Percentiles rank a stretch among this genome's conserved stretches.
Conservation (phyloP, 2,888 invertebrate genomes). For the Allacma fusca region DNA sequence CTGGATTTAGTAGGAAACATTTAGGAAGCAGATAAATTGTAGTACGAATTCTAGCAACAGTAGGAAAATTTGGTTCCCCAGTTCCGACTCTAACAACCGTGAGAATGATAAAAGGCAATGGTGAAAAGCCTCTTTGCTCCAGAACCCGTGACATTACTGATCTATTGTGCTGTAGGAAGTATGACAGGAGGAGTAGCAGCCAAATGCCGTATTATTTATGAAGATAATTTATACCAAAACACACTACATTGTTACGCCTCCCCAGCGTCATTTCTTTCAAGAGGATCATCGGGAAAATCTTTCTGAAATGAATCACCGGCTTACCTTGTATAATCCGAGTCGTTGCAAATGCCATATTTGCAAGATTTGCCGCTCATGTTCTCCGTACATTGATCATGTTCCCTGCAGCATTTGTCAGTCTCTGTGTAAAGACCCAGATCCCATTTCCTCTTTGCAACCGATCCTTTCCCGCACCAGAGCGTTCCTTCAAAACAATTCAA, state of each 20-base stretch:
- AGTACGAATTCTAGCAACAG: too few species aligned
- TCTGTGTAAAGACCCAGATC: slow-evolving; percentile 72
- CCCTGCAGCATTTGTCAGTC: slow-evolving; percentile 77
- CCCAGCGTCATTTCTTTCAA: background rate
- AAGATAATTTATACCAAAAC: slow-evolving; percentile 1
- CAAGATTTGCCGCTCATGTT: slow-evolving; percentile 72
- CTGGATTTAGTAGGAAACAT: too few species aligned
- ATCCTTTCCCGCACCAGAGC: slow-evolving; percentile 78
- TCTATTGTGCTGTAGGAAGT: background rate
- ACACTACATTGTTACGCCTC: background rate
- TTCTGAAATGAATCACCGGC: slow-evolving; percentile 23
- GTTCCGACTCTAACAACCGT: too few species aligned
- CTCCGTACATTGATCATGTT: slow-evolving; percentile 68
- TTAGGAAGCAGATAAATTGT: too few species aligned
- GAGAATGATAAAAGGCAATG: too few species aligned
- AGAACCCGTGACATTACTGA: too few species aligned
- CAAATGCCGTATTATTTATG: slow-evolving; percentile 3
- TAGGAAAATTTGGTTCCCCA: too few species aligned
- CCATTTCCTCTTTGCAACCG: slow-evolving; percentile 68
- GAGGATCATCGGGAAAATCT: background rate
- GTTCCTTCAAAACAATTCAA: slow-evolving; percentile 68
- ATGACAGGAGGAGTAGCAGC: background rate
- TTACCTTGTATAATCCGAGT: slow-evolving; percentile 74
- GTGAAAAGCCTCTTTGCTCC: too few species aligned
- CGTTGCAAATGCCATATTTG: slow-evolving; percentile 72